Percentiles rank a stretch among this genome's conserved stretches.
These are phyloP conservation scores for Coelopa pilipes DNA, from an alignment of 2,888 invertebrate species.

Conservation along the genomic window DNA sequence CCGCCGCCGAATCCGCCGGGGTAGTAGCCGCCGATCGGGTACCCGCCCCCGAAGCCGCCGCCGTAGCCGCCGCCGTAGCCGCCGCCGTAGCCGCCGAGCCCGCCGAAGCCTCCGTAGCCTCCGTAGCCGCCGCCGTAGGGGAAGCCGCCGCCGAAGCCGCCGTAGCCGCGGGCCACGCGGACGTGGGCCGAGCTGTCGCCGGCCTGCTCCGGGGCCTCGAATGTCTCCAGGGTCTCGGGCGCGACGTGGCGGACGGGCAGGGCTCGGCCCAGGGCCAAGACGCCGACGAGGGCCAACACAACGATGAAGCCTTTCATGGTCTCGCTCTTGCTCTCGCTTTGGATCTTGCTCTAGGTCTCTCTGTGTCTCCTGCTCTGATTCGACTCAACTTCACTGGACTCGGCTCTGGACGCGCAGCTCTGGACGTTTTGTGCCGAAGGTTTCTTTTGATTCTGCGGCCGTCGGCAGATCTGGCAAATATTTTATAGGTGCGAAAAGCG, in stretches of 20 bases:
- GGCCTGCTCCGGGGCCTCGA: background rate
- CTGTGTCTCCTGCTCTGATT: too few relatives aligned
- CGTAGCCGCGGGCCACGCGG: background rate
- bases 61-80: too few relatives aligned
- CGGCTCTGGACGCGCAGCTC: too few relatives aligned
- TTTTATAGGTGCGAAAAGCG: background rate
- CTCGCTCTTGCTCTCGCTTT: background rate
- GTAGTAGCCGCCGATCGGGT: background rate
- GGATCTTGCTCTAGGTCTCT: background rate
- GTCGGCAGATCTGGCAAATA: background rate
- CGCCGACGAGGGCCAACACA: background rate
- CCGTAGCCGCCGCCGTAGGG: background rate
- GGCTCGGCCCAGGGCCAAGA: background rate
- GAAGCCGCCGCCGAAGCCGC: background rate
- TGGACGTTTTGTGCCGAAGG: background rate
- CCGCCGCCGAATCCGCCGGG: background rate
- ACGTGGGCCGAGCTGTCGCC: background rate
- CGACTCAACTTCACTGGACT: too few relatives aligned
- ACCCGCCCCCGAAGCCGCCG: background rate
- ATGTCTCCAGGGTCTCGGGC: background rate
- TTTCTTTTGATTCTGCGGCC: background rate
- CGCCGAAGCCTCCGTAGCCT: background rate
- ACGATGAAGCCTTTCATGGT: background rate
- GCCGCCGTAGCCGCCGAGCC: too few relatives aligned
- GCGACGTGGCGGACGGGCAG: background rate